phyloP scores from a whole-genome alignment of 1,140 invertebrate genomes.

The Leptonema lineaticorne region DNA sequence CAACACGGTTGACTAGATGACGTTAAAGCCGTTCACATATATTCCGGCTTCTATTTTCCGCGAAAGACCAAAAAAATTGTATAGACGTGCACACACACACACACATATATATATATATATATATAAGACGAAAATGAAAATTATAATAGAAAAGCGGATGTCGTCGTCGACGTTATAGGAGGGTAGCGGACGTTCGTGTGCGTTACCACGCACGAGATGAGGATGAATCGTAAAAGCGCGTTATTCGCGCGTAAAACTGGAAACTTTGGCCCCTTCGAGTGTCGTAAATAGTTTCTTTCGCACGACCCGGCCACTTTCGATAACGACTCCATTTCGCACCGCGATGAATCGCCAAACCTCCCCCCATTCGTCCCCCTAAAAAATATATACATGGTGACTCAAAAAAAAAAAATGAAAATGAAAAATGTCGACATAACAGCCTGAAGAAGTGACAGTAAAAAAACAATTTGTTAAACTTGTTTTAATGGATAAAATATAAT shows the following conservation, averaged over 20 bases:
- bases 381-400: background rate
- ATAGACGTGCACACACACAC: too few species aligned
- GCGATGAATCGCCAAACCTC: constrained; percentile 18
- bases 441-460: too few species aligned
- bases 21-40: too few species aligned
- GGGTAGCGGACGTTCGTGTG: too few species aligned
- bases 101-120: background rate
- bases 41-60: too few species aligned
- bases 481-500: too few species aligned
- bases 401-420: too few species aligned
- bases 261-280: constrained; percentile 15
- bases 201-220: background rate
- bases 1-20: too few species aligned
- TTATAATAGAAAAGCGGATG: constrained; percentile 24
- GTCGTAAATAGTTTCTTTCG: constrained; percentile 32
- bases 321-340: constrained; percentile 33
- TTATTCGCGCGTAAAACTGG: constrained; percentile 10
- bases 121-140: constrained; percentile 16
- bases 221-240: constrained; percentile 21
- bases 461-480: too few species aligned
- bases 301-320: constrained; percentile 29
- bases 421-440: too few species aligned
- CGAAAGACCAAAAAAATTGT: background rate
- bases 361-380: background rate
- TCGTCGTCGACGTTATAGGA: too few species aligned